These are phyloP conservation scores for Rhynchomys soricoides DNA, from an alignment of 2,113 vertebrate species.

Conservation along the genomic window DNA sequence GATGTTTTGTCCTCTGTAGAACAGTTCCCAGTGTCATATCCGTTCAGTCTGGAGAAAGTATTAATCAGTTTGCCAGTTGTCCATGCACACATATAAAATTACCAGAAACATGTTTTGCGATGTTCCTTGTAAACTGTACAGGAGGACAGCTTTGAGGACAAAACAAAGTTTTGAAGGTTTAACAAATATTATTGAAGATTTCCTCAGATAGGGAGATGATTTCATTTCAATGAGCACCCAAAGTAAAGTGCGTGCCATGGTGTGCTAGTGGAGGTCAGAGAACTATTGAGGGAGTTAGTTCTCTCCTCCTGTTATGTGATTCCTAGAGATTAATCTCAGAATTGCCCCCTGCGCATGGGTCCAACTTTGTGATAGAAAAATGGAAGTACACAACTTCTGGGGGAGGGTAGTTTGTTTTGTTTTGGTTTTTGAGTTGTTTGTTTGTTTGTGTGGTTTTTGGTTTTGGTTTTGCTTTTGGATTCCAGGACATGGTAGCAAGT, in stretches of 20 bases:
- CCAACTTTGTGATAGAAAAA: neutral
- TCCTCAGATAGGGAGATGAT: neutral
- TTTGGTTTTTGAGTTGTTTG: no score
- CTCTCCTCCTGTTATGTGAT: neutral
- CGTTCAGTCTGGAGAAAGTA: slow-evolving; percentile 32
- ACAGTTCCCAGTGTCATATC: slow-evolving; percentile 22
- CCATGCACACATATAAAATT: slow-evolving; percentile 40
- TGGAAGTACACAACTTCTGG: neutral
- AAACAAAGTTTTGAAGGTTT: neutral
- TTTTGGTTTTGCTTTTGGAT: neutral
- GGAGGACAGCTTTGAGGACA: slow-evolving; percentile 6
- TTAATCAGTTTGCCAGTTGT: slow-evolving; percentile 54
- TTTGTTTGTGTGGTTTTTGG: no score
- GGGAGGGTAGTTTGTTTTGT: neutral
- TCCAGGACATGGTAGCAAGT: neutral
- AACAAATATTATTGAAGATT: neutral
- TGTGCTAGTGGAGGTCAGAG: neutral
- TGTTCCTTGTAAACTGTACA: slow-evolving; percentile 9
- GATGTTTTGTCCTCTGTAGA: neutral
- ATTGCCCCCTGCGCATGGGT: neutral
- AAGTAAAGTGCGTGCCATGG: neutral
- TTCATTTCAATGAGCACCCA: neutral
- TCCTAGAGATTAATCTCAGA: neutral
- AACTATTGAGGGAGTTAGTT: neutral
- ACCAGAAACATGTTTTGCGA: slow-evolving; percentile 12